Percentiles rank a stretch among this genome's conserved stretches.
Conservation (phyloP, 2,888 invertebrate species). For the Drosophila anomalipes region DNA sequence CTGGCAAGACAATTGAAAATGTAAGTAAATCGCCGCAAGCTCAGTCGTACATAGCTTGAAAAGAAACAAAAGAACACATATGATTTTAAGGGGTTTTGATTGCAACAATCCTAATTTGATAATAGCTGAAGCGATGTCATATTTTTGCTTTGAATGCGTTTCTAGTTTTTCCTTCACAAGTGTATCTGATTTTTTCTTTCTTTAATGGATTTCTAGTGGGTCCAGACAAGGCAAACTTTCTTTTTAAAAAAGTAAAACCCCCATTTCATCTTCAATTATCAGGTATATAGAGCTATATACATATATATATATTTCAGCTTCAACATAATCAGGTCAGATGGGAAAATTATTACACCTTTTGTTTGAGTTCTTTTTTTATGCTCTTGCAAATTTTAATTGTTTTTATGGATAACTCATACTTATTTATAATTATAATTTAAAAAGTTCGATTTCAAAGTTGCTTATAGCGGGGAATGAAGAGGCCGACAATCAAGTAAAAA, state of each 20-base stretch:
- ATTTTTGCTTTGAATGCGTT: neutral
- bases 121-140: neutral
- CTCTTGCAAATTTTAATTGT: neutral
- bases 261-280: neutral
- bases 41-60: constrained; percentile 27
- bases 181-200: neutral
- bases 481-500: neutral
- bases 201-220: neutral
- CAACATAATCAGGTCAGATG: neutral
- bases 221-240: neutral
- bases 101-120: constrained; percentile 12
- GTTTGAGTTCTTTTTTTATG: neutral
- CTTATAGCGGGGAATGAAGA: neutral
- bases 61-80: constrained; percentile 19
- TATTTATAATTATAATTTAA: neutral
- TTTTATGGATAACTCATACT: neutral
- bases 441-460: neutral
- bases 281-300: neutral
- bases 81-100: constrained; percentile 30
- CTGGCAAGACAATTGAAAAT: constrained; percentile 3
- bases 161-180: too few relatives aligned
- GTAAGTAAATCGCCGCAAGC: constrained; percentile 11
- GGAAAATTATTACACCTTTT: neutral
- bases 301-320: neutral
- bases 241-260: neutral